A percentile compares a stretch with the other conserved stretches of the same genome.
Evolutionary conservation across 2,797 vertebrate genomes (phyloP).

Genomic region (Mus spretus): DNA sequence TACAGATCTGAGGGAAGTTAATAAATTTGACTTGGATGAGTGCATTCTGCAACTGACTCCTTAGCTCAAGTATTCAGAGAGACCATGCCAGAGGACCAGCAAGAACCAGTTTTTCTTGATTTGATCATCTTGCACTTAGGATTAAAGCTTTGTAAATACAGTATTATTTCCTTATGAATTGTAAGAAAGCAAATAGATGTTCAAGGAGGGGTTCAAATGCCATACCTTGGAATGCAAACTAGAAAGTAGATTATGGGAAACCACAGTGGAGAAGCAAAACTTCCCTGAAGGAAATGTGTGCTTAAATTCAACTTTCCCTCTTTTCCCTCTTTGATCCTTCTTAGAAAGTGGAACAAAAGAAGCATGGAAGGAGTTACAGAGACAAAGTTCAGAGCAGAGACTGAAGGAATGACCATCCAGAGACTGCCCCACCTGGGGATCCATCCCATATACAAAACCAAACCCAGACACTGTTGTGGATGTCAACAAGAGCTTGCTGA

Average conservation of each 20-base stretch:
- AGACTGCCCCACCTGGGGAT: no score
- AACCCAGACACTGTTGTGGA: no score
- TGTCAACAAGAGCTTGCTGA: no score
- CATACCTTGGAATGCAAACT: conserved; percentile 46
- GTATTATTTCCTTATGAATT: conserved; percentile 62
- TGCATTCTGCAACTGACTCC: background rate
- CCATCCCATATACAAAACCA: no score
- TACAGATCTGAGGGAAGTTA: background rate
- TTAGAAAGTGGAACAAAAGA: no score
- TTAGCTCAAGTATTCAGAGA: conserved; percentile 30
- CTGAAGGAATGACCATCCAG: no score
- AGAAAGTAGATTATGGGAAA: conserved; percentile 61
- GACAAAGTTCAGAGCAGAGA: no score
- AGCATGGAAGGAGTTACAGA: no score
- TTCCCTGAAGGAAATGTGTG: conserved; percentile 11
- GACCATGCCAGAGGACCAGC: conserved; percentile 6
- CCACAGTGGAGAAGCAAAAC: conserved; percentile 62
- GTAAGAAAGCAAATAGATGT: conserved; percentile 51
- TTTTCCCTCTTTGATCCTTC: no score
- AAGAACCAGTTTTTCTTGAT: conserved; percentile 74
- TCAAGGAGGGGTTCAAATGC: conserved; percentile 26
- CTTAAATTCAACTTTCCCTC: conserved; percentile 10
- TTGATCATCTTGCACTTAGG: conserved; percentile 45
- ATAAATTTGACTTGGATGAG: conserved; percentile 23
- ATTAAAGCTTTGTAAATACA: conserved; percentile 71